A percentile compares a stretch with the other conserved stretches of the same genome.
phyloP scores from a whole-genome alignment of 2,113 vertebrate species.

The Cyphomyrus plagiostoma region DNA sequence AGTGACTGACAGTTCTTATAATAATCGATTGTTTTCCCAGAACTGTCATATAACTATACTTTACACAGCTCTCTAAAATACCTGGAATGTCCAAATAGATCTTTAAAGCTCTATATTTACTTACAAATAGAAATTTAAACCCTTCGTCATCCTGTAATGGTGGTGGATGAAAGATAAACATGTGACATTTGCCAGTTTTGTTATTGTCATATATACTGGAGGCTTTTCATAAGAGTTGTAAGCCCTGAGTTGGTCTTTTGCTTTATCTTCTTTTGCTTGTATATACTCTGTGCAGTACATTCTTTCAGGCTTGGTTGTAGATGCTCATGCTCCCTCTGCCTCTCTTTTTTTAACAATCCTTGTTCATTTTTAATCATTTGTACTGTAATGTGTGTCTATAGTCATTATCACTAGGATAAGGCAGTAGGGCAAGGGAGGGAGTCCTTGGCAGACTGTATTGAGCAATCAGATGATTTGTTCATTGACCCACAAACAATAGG shows the following conservation, averaged over 20 bases:
- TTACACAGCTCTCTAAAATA: neutral
- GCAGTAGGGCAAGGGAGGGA: neutral
- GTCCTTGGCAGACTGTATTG: slow-evolving; percentile 51
- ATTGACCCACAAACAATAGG: slow-evolving; percentile 48
- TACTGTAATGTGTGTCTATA: neutral
- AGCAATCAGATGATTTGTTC: slow-evolving; percentile 61
- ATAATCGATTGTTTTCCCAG: neutral
- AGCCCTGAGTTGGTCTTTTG: neutral
- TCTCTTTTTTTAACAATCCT: neutral
- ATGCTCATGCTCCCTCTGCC: neutral
- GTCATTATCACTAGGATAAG: neutral
- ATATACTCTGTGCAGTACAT: neutral
- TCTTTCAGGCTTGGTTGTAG: neutral
- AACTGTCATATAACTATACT: neutral
- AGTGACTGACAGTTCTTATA: neutral
- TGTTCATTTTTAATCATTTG: neutral
- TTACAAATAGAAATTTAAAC: neutral
- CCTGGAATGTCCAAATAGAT: neutral
- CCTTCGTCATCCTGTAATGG: neutral
- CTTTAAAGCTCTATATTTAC: neutral
- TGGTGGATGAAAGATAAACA: neutral
- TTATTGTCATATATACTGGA: neutral
- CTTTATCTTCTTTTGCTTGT: neutral
- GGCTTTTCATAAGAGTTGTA: neutral
- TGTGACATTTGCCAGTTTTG: neutral